Percentiles rank a stretch among this genome's conserved stretches.
These are phyloP conservation scores for Platyrinchus mystaceus DNA, from an alignment of 2,797 vertebrate species.

Conservation along the genomic window DNA sequence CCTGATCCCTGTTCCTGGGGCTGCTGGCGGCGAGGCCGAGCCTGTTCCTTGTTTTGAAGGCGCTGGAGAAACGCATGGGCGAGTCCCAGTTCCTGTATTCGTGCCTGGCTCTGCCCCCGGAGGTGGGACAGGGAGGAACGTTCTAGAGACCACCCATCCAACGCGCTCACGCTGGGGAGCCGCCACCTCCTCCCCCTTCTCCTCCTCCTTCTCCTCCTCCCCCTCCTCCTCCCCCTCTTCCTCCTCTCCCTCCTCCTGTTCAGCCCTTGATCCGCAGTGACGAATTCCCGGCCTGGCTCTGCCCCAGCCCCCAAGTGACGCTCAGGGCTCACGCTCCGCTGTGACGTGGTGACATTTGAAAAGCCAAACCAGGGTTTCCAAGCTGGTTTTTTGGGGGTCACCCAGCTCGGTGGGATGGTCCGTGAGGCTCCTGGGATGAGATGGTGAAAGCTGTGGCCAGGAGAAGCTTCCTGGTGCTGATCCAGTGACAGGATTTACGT, in stretches of 20 bases:
- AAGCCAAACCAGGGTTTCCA: neutral
- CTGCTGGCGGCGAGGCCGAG: fast-evolving
- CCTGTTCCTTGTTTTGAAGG: neutral
- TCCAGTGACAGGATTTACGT: neutral
- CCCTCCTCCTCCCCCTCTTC: neutral
- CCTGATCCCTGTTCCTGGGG: fast-evolving
- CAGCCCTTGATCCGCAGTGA: neutral
- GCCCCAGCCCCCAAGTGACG: neutral
- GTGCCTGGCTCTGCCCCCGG: slow-evolving; percentile 30
- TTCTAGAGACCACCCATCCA: slow-evolving; percentile 48
- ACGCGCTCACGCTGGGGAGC: neutral
- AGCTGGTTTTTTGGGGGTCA: neutral
- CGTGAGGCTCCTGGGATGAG: neutral
- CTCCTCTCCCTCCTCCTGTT: neutral
- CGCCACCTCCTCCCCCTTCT: neutral
- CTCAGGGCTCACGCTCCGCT: fast-evolving
- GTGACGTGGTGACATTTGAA: neutral
- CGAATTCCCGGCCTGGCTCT: neutral
- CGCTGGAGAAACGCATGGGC: neutral
- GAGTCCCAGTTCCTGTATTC: neutral
- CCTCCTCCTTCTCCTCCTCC: neutral
- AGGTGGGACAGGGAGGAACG: slow-evolving; percentile 41
- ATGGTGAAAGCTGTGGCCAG: neutral
- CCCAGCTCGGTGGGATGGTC: neutral
- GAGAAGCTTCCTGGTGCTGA: neutral